Conservation (phyloP, 37 sponge, comb jelly and placozoan species). For the Halichondria panicea region DNA sequence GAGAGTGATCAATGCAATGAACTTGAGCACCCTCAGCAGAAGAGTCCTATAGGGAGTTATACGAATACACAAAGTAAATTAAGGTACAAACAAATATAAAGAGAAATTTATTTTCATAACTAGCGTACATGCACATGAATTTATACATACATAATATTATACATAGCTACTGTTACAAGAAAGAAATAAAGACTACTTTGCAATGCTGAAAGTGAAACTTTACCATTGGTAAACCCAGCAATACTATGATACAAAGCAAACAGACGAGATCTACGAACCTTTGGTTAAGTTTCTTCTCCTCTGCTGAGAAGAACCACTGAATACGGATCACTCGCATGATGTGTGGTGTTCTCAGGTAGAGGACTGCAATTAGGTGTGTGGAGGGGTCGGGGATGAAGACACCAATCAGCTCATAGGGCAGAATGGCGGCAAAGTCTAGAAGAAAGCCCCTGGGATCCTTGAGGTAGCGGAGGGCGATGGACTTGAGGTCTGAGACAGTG, state of each 20-base stretch:
- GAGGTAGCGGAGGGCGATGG: conserved; percentile 61
- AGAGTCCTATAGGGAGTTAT: conserved; percentile 58
- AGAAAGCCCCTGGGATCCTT: conserved; percentile 42
- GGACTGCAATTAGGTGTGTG: conserved; percentile 17
- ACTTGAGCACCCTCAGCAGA: conserved; percentile 58
- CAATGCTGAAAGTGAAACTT: no score
- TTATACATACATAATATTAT: no score
- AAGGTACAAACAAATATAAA: no score
- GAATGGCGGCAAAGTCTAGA: conserved; percentile 42
- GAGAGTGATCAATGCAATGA: conserved; percentile 61
- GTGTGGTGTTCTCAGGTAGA: conserved; percentile 60
- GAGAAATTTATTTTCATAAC: no score
- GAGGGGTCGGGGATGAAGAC: conserved; percentile 37
- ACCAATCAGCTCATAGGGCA: conserved; percentile 60
- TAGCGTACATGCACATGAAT: no score
- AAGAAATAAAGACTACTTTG: no score
- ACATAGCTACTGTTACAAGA: no score
- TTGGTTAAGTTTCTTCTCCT: conserved; percentile 70
- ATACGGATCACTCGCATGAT: conserved; percentile 47
- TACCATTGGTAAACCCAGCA: no score
- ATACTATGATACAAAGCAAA: no score
- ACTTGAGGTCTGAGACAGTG: conserved; percentile 35
- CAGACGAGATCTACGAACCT: conserved; percentile 40
- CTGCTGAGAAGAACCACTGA: conserved; percentile 41
- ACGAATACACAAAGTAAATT: no score